Evolutionary conservation across 2,797 vertebrate genomes (phyloP), one percentile per base, ranked within the genome.

Genomic region (Notolabrus celidotus): DNA sequence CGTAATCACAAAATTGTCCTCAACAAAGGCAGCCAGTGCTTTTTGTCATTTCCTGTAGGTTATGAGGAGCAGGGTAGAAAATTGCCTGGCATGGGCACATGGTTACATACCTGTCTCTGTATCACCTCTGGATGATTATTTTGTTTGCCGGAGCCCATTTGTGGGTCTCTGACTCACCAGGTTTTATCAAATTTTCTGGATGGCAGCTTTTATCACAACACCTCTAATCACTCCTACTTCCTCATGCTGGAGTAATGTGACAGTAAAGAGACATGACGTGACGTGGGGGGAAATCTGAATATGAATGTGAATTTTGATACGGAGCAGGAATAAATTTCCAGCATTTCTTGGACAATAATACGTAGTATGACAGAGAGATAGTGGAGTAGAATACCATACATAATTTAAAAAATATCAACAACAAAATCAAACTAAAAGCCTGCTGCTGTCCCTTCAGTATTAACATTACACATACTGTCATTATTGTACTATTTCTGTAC

Each of bases 1-100:
- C 63, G 62, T 84, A 80, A 89, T 86, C 81, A 87, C 86, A 66
- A 88, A 86, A 89, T 74, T 75, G 79, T 71, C 72, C 78, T 79
- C 55, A 54, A 74, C 76, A 86, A 80, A 83, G 67, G 81, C 67
- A 71, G 79, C 79, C 67, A 38, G 39, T 11, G 64, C 69, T 73
- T 74, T 80, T 79, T 79, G 74, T 74, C 41, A 87, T 86, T 87
- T 86, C 73, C 86, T 77, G 80, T 84, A 73, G 66, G 77, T 64
- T 77, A 65, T 57, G 84, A 85, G 83, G 60, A 76, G 71, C 71
- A n/a, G 77, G 68, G 87, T 58, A 82, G 81, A 90, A 85, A 84
- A 88, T 82, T 80, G 77, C 65, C 80, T 60, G 69, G 79, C 75
- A 71, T 22, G 10, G 54, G 54, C 54, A 67, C 61, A 39, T 29